Evolutionary conservation across 2,888 invertebrate species (phyloP).

Genomic region (Agrotis segetum): DNA sequence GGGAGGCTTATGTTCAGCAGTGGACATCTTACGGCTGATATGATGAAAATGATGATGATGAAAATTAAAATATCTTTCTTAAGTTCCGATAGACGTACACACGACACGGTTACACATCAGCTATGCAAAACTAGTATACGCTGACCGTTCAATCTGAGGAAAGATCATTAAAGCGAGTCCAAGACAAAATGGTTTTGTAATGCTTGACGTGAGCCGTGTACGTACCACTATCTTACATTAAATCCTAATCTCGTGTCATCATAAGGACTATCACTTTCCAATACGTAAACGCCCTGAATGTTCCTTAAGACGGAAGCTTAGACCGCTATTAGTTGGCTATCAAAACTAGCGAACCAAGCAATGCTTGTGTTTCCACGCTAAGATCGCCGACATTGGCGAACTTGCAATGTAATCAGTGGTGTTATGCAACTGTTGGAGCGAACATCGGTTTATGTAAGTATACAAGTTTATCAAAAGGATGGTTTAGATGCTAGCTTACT

Average conservation of each 20-base stretch:
- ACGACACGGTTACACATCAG: too few species aligned
- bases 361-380: slow-evolving; percentile 14
- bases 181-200: too few species aligned
- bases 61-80: background rate
- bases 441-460: background rate
- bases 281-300: slow-evolving; percentile 36
- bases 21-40: too few species aligned
- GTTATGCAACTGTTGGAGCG: slow-evolving; percentile 15
- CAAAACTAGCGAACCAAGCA: slow-evolving; percentile 50
- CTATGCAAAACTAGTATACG: too few species aligned
- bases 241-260: slow-evolving; percentile 31
- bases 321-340: slow-evolving; percentile 39
- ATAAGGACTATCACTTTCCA: slow-evolving; percentile 29
- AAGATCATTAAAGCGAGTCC: too few species aligned
- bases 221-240: slow-evolving; percentile 20
- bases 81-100: background rate
- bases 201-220: too few species aligned
- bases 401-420: slow-evolving; percentile 36
- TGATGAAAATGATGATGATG: too few species aligned
- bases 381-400: slow-evolving; percentile 23
- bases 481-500: background rate
- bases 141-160: too few species aligned
- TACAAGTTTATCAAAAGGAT: slow-evolving; percentile 13
- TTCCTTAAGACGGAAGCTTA: slow-evolving; percentile 44
- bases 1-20: too few species aligned